These are phyloP conservation scores for Heterotilapia buettikoferi DNA, from an alignment of 2,113 vertebrate genomes.

Conservation along the genomic window DNA sequence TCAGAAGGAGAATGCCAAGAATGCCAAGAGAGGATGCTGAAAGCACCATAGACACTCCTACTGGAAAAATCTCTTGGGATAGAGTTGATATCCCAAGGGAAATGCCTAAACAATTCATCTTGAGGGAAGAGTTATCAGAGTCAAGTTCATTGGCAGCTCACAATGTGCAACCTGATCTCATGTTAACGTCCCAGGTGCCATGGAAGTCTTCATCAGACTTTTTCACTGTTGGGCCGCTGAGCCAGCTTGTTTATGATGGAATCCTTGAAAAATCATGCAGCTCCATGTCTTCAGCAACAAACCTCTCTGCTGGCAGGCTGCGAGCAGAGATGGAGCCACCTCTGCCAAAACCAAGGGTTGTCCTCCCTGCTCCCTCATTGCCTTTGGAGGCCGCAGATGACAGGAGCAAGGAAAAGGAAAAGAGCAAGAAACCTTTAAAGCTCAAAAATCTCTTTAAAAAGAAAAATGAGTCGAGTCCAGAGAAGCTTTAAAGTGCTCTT, in stretches of 20 bases:
- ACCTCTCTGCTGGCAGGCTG: conserved; percentile 28
- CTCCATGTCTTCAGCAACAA: conserved; percentile 49
- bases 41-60: conserved; percentile 18
- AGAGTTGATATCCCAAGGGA: conserved; percentile 41
- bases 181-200: conserved; percentile 61
- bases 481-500: conserved; percentile 55
- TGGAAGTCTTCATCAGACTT: conserved; percentile 75
- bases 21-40: conserved; percentile 26
- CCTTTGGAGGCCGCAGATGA: conserved; percentile 72
- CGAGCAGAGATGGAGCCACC: conserved; percentile 13
- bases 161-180: conserved; percentile 65
- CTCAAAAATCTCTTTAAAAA: conserved; percentile 95
- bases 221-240: conserved; percentile 73
- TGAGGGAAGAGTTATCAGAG: conserved; percentile 43
- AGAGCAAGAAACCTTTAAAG: conserved; percentile 86
- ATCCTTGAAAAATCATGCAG: conserved; percentile 89
- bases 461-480: conserved; percentile 67
- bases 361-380: conserved; percentile 34
- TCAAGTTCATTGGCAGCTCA: conserved; percentile 1
- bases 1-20: conserved; percentile 34
- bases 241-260: conserved; percentile 87
- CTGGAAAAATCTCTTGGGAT: conserved; percentile 43
- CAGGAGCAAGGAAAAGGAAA: conserved; percentile 73
- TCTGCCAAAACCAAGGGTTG: neutral
- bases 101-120: conserved; percentile 8